A percentile compares a stretch with the other conserved stretches of the same genome.
These are phyloP conservation scores for Arvicola amphibius DNA, from an alignment of 2,797 vertebrate genomes.

Conservation along the genomic window DNA sequence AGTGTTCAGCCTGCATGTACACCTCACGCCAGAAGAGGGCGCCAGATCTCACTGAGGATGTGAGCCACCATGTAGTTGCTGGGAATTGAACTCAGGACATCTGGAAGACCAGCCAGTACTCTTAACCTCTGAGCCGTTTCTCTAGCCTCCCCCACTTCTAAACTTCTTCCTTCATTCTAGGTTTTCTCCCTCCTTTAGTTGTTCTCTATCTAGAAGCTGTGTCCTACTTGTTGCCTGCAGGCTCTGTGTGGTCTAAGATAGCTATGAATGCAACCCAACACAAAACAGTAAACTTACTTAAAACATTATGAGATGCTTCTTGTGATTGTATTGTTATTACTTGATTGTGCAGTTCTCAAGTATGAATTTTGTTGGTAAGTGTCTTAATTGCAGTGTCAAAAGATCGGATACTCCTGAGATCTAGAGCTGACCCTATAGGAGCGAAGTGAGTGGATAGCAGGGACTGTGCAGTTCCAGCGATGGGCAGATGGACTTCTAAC, in stretches of 20 bases:
- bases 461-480: no score
- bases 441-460: not conserved
- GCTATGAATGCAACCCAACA: not conserved
- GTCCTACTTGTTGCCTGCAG: not conserved
- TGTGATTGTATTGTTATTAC: not conserved
- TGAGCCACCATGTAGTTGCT: no score
- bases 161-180: not conserved
- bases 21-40: no score
- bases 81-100: no score
- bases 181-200: not conserved
- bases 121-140: no score
- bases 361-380: not conserved
- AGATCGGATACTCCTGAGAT: not conserved
- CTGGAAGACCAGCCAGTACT: no score
- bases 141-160: not conserved
- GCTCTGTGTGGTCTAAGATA: not conserved
- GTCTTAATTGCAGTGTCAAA: not conserved
- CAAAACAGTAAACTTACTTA: not conserved
- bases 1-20: no score
- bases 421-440: not conserved
- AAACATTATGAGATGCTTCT: not conserved
- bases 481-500: not conserved
- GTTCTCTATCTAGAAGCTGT: not conserved
- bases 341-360: not conserved
- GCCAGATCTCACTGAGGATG: no score